Base-by-base conservation (phyloP, 2,888 invertebrate species). In the Helicoverpa assulta region DNA sequence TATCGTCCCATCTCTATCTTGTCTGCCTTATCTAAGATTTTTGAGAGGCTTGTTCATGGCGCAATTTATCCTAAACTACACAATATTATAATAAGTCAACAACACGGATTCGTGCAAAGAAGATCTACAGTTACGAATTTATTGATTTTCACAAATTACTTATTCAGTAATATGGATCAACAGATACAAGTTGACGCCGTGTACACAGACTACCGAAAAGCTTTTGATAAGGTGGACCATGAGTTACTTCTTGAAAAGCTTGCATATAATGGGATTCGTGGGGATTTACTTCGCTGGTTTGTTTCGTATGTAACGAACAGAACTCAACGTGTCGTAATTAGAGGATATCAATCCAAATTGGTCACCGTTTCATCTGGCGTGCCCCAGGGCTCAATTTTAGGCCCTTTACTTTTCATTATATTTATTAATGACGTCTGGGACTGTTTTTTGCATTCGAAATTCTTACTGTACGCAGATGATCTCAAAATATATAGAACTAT, bases 41-140 rank as follows among this genome's bases (percentile, higher is more conserved):
- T 56, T 56, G 56, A 56, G 18, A 56, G 40, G 56, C 56, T 56
- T 16, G 40, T 56, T n/a, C 56, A 56, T 18, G 18, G 18, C n/a
- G 37, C 37, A n/a, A 37, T 56, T 10, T 56, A 37, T 40, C 40
- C 56, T n/a, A 18, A 8, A 18, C 2, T 56, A 37, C 56, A 51
- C 18, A 26, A 51, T 7, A 16, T 8, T 51, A 59, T 59, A 51
- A 33, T 59, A 29, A 33, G 29, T 3, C 51, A 59, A 12, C 59
- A 59, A 51, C 59, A 59, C 29, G 59, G 59, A 6, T 59, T 33
- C 18, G 33, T 80, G 67, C 16, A 74, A 68, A 19, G 19, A 40
- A 59, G 18, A 51, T 29, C 51, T 21, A 59, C 59, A 18, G 51
- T 51, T 8, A 59, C 59, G 5, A 59, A 59, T n/a, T n/a, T 58